Evolutionary conservation across 2,888 invertebrate genomes (phyloP).

Genomic region (Hypolimnas misippus): DNA sequence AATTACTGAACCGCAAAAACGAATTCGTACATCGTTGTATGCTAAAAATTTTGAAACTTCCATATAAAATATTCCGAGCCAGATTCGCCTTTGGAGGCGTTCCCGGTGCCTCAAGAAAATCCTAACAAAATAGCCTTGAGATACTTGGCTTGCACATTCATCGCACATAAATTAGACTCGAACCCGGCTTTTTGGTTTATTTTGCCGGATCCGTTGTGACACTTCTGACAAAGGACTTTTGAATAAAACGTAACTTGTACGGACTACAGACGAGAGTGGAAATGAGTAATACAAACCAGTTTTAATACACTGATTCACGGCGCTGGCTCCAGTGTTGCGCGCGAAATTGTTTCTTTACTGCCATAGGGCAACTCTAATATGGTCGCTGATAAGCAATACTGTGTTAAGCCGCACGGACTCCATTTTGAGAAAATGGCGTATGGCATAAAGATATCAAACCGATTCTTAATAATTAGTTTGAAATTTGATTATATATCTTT

Average conservation of each 20-base stretch:
- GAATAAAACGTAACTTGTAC: slow-evolving; percentile 48
- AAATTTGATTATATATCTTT: no score
- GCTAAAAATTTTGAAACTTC: slow-evolving; percentile 11
- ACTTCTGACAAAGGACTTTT: slow-evolving; percentile 50
- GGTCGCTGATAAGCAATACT: no score
- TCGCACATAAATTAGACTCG: slow-evolving; percentile 47
- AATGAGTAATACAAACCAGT: slow-evolving; percentile 50
- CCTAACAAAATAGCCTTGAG: slow-evolving; percentile 39
- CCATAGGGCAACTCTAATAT: slow-evolving; percentile 28
- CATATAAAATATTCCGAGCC: slow-evolving; percentile 40
- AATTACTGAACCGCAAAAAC: slow-evolving; percentile 5
- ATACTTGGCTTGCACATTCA: slow-evolving; percentile 41
- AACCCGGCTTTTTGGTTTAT: slow-evolving; percentile 46
- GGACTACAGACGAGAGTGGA: slow-evolving; percentile 39
- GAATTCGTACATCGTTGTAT: not conserved
- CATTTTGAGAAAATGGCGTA: no score
- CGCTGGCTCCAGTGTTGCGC: slow-evolving; percentile 31
- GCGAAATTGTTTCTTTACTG: slow-evolving; percentile 41
- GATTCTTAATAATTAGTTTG: no score
- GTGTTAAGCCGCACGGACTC: no score
- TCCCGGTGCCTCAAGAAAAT: slow-evolving; percentile 35
- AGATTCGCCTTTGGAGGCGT: slow-evolving; percentile 35
- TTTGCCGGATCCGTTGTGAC: slow-evolving; percentile 43
- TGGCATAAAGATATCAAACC: no score
- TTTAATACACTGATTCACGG: slow-evolving; percentile 49